A percentile compares a stretch with the other conserved stretches of the same genome.
phyloP scores from a whole-genome alignment of 1,140 invertebrate species.

The Leguminivora glycinivorella region DNA sequence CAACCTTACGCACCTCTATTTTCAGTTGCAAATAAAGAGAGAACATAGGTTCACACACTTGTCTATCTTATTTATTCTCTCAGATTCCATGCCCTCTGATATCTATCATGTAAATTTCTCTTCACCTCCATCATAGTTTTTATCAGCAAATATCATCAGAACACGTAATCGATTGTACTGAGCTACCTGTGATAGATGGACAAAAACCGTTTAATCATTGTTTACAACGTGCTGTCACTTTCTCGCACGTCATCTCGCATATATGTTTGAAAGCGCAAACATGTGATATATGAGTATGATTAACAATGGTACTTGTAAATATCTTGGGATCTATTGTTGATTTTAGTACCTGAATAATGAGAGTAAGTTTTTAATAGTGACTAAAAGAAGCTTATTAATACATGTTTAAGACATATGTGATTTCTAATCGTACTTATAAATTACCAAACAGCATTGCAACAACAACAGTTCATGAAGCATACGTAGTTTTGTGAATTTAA shows the following conservation, averaged over 20 bases:
- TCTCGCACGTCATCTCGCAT: conserved; percentile 10
- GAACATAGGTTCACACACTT: background rate
- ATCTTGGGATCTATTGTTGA: background rate
- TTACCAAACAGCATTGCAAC: too few species aligned
- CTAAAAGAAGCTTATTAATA: too few species aligned
- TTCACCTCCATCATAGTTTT: conserved; percentile 17
- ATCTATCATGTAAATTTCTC: conserved; percentile 12
- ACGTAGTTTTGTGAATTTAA: too few species aligned
- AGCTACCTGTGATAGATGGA: conserved; percentile 26
- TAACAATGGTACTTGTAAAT: background rate
- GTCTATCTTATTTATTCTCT: background rate
- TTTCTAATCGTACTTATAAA: too few species aligned
- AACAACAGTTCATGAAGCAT: too few species aligned
- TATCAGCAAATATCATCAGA: conserved; percentile 25
- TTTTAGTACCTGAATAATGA: background rate
- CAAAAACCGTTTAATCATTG: conserved; percentile 28
- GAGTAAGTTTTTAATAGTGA: too few species aligned
- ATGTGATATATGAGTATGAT: background rate
- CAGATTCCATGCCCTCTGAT: background rate
- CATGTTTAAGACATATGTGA: too few species aligned
- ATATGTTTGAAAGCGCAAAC: conserved; percentile 7
- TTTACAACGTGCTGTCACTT: conserved; percentile 20
- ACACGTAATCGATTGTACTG: conserved; percentile 12
- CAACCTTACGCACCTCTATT: background rate
- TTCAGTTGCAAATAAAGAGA: background rate